Evolutionary conservation across 1,140 invertebrate genomes (phyloP).

Genomic region (Leucophenga varia): DNA sequence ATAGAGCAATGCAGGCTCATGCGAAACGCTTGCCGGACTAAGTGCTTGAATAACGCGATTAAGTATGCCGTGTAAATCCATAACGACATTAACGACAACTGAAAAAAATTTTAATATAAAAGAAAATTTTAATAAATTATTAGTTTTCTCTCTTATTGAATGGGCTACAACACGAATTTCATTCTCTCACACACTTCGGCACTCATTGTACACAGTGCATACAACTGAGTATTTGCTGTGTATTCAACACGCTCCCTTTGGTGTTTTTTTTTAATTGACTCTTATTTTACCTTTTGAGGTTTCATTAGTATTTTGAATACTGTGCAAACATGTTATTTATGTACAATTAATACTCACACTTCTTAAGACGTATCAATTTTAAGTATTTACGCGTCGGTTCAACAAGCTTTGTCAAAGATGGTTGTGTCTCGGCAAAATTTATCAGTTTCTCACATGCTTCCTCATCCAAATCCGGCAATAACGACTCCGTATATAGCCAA

Average conservation of each 20-base stretch:
- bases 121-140: background rate
- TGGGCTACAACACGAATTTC: too few species aligned
- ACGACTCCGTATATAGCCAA: conserved; percentile 67
- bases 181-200: too few species aligned
- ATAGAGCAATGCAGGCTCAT: conserved; percentile 62
- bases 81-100: conserved; percentile 66
- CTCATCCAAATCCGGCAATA: conserved; percentile 61
- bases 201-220: too few species aligned
- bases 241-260: too few species aligned
- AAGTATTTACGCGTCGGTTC: conserved; percentile 64
- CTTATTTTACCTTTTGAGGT: too few species aligned
- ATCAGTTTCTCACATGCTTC: conserved; percentile 62
- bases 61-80: conserved; percentile 64
- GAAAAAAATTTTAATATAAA: conserved; percentile 6
- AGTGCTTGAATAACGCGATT: conserved; percentile 64
- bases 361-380: conserved; percentile 64
- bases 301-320: too few species aligned
- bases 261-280: too few species aligned
- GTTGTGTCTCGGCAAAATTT: conserved; percentile 57
- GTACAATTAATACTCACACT: conserved; percentile 64
- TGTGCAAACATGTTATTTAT: too few species aligned
- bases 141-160: background rate
- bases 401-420: conserved; percentile 60
- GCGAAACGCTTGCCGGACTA: conserved; percentile 45
- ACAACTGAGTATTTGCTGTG: too few species aligned